Evolutionary conservation across 2,888 invertebrate species (phyloP), one percentile per base, ranked within the genome.

Genomic region (Campopleginae sp.): DNA sequence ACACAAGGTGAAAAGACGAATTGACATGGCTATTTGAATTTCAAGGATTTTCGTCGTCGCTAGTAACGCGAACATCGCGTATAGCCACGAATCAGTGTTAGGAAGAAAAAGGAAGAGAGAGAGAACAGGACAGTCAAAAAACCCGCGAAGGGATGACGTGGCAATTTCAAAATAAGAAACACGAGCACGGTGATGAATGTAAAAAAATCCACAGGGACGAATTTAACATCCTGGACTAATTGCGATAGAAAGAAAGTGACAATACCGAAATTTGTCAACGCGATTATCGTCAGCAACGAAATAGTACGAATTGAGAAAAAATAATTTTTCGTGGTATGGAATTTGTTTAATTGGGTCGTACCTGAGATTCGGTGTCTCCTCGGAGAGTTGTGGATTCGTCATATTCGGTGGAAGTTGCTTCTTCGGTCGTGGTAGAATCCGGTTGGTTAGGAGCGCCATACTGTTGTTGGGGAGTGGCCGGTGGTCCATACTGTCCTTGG

Each of bases 311-410:
- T 42, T 19, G 31, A 51, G 33, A 51, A 33, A 48, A 1, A 58
- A 33, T 8, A 51, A 33, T 6, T 19, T n/a, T 33, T 33, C 5
- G 33, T 31, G 23, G 14, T 19, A 33, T 14, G 31, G 10, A 46
- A 31, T 38, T 33, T 38, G 19, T 10, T 19, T 7, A 51, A 71
- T 0, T 14, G 33, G 3, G 63, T 75, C 85, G 88, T 79, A 92
- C 93, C 90, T 93, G 92, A 10, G 92, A 88, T 46, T 91, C 90
- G 27, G 90, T 89, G 54, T 91, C 88, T 77, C 90, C 89, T 33
- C 91, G 86, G 14, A 92, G 92, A n/a, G 94, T 93, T 27, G 92
- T 91, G 2, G 90, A 80, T 17, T 93, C 92, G 42, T 92, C 92
- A 61, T 86, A 87, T 42, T 92, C 92, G 12, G 92, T 93, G 91